Evolutionary conservation across 2,888 invertebrate species (phyloP).

Genomic region (Crepidodera aurea): DNA sequence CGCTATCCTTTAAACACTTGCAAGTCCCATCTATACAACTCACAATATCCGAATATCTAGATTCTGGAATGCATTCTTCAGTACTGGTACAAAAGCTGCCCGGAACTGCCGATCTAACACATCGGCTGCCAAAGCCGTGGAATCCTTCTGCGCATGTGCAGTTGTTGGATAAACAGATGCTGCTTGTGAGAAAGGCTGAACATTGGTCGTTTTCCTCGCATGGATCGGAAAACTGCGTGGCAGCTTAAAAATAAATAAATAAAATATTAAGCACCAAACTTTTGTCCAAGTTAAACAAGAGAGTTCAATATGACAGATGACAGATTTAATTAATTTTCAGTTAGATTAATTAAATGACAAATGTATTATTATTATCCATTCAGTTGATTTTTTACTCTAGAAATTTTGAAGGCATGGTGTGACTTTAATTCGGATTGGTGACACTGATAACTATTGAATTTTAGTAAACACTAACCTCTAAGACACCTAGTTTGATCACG

Average conservation of each 20-base stretch:
- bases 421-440: no score
- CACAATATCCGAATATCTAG: constrained; percentile 41
- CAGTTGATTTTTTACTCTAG: no score
- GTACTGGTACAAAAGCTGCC: constrained; percentile 50
- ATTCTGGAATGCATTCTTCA: constrained; percentile 52
- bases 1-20: constrained; percentile 49
- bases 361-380: no score
- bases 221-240: constrained; percentile 51
- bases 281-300: no score
- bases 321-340: no score
- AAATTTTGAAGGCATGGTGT: no score
- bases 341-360: no score
- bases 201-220: constrained; percentile 57
- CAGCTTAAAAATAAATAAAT: constrained; percentile 45
- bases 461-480: constrained; percentile 48
- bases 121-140: constrained; percentile 48
- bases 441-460: no score
- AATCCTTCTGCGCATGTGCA: constrained; percentile 52
- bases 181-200: constrained; percentile 49
- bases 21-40: constrained; percentile 53
- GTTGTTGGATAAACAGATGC: constrained; percentile 46
- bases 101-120: constrained; percentile 44
- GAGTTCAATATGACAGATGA: no score
- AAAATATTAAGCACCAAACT: no score
- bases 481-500: constrained; percentile 51